Base-by-base conservation (phyloP, 2,888 invertebrate species). In the Teinopalpus imperialis region DNA sequence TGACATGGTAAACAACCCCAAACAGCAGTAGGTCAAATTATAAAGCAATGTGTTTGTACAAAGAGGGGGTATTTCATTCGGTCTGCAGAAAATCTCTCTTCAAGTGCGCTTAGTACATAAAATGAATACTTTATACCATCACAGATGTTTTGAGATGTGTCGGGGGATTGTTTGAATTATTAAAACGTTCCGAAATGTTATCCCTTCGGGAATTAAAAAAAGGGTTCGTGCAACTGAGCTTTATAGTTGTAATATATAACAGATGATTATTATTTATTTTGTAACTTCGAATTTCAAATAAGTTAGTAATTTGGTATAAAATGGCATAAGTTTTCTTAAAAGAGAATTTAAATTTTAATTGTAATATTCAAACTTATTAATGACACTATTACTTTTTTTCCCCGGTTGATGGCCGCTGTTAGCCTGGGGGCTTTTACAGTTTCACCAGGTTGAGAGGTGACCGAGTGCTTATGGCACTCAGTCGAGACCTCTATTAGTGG, bases 91-190 rank as follows among this genome's bases (percentile, higher is more conserved):
- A 59, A 59, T 59, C 57, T 54, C 52, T 49, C 49, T 52, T 56
- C 53, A 54, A 61, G 60, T 59, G 54, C 49, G 54, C 48, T 47
- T 53, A 51, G 53, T 57, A 54, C 57, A 56, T 57, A 53, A 53
- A 57, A 56, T 53, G 49, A 52, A 53, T 56, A 59, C 36, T 54
- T 52, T 53, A 49, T 48, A 53, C 45, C 46, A 54, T 53, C 52
- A 46, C 60, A 61, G 60, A 59, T 60, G 60, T 56, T 54, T 42
- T 37, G 34, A 45, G 39, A 39, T 29, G 45, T 45, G 45, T 34
- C 18, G 32, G 26, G 39, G 45, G 40, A 45, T 45, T 45, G 40
- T 34, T 40, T 40, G 27, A 45, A 45, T 45, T 24, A 45, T 45
- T 45, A 40, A 40, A 45, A 40, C 10, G 12, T 30, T 32, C 10